phyloP scores from a whole-genome alignment of 2,888 invertebrate genomes.

The Eledone cirrhosa region DNA sequence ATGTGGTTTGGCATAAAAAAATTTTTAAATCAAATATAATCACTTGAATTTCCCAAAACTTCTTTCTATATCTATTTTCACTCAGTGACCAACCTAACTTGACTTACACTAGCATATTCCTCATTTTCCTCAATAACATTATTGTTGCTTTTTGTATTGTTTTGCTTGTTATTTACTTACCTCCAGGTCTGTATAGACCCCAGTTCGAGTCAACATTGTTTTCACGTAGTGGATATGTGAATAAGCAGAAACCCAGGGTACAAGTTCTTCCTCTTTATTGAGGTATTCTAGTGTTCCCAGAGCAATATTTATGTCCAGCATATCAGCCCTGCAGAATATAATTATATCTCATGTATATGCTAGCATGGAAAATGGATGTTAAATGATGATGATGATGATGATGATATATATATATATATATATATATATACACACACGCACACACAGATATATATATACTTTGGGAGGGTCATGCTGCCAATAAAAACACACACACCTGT shows the following conservation, averaged over 20 bases:
- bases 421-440: no score
- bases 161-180: slow-evolving; percentile 34
- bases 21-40: no score
- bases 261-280: slow-evolving; percentile 44
- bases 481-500: no score
- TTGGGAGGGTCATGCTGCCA: no score
- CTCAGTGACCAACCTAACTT: no score
- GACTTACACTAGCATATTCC: background rate
- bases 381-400: no score
- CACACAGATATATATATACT: no score
- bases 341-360: no score
- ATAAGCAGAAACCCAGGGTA: slow-evolving; percentile 45
- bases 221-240: slow-evolving; percentile 40
- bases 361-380: background rate
- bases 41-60: no score
- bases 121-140: background rate
- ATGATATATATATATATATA: no score
- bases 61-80: no score
- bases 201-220: slow-evolving; percentile 42
- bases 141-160: background rate
- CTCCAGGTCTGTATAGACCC: slow-evolving; percentile 42
- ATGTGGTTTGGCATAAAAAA: no score
- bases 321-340: slow-evolving; percentile 42
- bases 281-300: slow-evolving; percentile 46
- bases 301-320: slow-evolving; percentile 41